A percentile compares a stretch with the other conserved stretches of the same genome.
Conservation (phyloP, 53 echinoderm and acorn worm species). For the Echinometra lucunter region DNA sequence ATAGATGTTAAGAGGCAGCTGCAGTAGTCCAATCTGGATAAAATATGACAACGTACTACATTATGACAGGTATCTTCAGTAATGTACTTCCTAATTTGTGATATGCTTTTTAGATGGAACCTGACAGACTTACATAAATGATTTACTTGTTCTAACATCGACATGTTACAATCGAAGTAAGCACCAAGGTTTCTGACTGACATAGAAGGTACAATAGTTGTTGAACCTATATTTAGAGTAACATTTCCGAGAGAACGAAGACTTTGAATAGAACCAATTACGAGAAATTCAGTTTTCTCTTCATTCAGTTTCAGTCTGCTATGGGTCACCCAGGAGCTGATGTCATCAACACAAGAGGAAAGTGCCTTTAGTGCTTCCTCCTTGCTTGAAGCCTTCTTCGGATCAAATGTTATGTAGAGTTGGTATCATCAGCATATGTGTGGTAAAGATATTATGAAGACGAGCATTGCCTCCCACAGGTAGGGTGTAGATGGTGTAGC, state of each 20-base stretch:
- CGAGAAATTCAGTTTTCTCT: slow-evolving; percentile 42
- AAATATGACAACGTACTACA: background rate
- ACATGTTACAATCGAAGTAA: too few relatives aligned
- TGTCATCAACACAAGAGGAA: background rate
- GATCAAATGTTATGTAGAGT: slow-evolving; percentile 42
- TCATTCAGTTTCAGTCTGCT: slow-evolving; percentile 32
- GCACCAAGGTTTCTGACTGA: too few relatives aligned
- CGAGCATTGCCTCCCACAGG: slow-evolving; percentile 40
- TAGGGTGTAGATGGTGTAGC: slow-evolving; percentile 40
- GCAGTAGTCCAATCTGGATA: background rate
- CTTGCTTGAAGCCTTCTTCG: background rate
- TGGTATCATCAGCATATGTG: slow-evolving; percentile 36
- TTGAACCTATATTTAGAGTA: too few relatives aligned
- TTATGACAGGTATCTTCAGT: too few relatives aligned
- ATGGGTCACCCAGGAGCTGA: background rate
- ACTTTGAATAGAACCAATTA: background rate
- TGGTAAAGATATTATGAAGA: background rate
- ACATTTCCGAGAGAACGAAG: too few relatives aligned
- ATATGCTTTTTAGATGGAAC: too few relatives aligned
- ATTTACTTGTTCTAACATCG: too few relatives aligned
- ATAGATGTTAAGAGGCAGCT: too few relatives aligned
- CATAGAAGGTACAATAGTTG: too few relatives aligned
- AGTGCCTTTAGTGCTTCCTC: background rate
- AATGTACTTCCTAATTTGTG: too few relatives aligned
- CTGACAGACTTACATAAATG: too few relatives aligned